phyloP scores from a whole-genome alignment of 2,113 vertebrate species.

The Diphyllodes magnificus region DNA sequence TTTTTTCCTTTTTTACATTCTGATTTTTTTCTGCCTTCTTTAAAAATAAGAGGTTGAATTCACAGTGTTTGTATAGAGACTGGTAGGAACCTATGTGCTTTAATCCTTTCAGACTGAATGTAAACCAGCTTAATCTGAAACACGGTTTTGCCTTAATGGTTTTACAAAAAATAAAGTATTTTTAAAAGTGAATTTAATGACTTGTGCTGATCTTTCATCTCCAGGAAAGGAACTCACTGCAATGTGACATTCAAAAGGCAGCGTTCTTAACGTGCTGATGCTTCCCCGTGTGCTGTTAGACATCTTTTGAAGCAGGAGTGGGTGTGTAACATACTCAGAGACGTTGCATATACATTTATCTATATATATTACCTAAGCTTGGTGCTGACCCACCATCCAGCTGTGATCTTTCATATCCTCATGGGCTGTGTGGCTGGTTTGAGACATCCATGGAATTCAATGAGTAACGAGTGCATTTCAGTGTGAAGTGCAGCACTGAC shows the following conservation, averaged over 20 bases:
- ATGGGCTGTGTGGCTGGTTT: neutral
- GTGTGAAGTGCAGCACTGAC: neutral
- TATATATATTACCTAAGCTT: neutral
- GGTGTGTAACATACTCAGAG: neutral
- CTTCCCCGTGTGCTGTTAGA: neutral
- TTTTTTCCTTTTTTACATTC: constrained; percentile 10
- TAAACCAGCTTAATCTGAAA: constrained; percentile 69
- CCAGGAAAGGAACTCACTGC: neutral
- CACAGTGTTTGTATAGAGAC: constrained; percentile 43
- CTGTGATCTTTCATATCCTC: neutral
- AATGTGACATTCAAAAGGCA: neutral
- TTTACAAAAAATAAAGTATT: constrained; percentile 74
- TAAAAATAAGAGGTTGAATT: constrained; percentile 11
- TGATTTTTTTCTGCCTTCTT: neutral
- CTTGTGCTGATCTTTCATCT: neutral
- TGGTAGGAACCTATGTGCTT: constrained; percentile 25
- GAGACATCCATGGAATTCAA: neutral
- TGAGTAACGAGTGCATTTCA: neutral
- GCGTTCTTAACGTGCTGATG: neutral
- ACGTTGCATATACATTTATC: neutral
- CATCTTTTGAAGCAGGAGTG: neutral
- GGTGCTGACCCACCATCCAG: neutral
- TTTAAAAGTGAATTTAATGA: constrained; percentile 49
- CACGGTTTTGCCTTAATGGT: constrained; percentile 70
- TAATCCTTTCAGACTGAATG: constrained; percentile 71